phyloP scores from a whole-genome alignment of 2,888 invertebrate species.

The Acanthopleura granulata region DNA sequence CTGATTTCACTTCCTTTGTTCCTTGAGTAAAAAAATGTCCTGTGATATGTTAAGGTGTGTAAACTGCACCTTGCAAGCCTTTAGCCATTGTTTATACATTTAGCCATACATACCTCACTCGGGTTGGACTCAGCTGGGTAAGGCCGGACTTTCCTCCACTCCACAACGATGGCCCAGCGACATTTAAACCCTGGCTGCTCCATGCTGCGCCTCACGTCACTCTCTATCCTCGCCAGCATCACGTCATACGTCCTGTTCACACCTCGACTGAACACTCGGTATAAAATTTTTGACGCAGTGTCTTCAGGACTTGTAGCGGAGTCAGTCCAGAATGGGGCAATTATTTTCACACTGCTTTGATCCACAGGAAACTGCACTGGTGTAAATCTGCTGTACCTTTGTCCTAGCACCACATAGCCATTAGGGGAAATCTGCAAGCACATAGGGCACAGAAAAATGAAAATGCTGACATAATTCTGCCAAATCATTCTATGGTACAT shows the following conservation, averaged over 20 bases:
- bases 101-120: not conserved
- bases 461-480: too few relatives aligned
- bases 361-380: not conserved
- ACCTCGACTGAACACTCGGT: not conserved
- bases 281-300: not conserved
- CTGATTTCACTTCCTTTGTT: too few relatives aligned
- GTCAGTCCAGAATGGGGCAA: constrained; percentile 9
- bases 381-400: not conserved
- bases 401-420: not conserved
- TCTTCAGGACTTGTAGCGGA: not conserved
- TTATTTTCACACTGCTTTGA: not conserved
- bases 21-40: too few relatives aligned
- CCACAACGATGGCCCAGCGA: constrained; percentile 6
- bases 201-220: not conserved
- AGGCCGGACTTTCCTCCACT: not conserved
- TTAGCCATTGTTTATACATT: too few relatives aligned
- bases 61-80: too few relatives aligned
- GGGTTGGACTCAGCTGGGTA: not conserved
- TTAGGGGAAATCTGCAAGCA: not conserved
- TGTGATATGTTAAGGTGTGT: too few relatives aligned
- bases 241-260: not conserved
- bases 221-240: not conserved
- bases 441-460: too few relatives aligned
- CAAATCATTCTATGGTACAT: too few relatives aligned
- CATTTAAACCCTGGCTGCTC: not conserved